Percentiles rank a stretch among this genome's conserved stretches.
phyloP scores from a whole-genome alignment of 2,888 invertebrate genomes.

The Oligia latruncula region DNA sequence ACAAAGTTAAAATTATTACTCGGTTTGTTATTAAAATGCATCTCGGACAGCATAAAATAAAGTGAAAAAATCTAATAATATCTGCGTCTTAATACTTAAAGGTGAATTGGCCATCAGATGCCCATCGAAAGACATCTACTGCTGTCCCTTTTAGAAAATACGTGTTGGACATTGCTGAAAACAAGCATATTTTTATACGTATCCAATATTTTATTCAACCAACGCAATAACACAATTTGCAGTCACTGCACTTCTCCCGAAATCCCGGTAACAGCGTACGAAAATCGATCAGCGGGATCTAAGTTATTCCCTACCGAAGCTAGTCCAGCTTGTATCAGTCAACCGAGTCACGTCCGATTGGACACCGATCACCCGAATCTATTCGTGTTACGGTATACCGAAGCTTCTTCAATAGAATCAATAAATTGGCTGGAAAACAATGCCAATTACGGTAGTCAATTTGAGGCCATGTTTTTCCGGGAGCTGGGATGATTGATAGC shows the following conservation, averaged over 20 bases:
- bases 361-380: conserved; percentile 61
- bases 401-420: conserved; percentile 49
- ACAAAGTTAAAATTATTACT: too few relatives aligned
- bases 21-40: too few relatives aligned
- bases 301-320: conserved; percentile 28
- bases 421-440: conserved; percentile 50
- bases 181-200: not conserved
- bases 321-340: conserved; percentile 35
- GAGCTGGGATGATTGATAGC: conserved; percentile 21
- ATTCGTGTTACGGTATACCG: conserved; percentile 54
- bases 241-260: conserved; percentile 39
- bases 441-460: conserved; percentile 42
- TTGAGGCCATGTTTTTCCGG: conserved; percentile 27
- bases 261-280: conserved; percentile 28
- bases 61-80: too few relatives aligned
- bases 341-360: conserved; percentile 55
- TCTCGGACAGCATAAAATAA: too few relatives aligned
- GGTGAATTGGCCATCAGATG: not conserved
- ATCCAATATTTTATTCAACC: not conserved
- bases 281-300: conserved; percentile 44
- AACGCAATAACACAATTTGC: conserved; percentile 27
- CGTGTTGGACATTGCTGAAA: not conserved
- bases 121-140: not conserved
- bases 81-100: too few relatives aligned
- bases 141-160: not conserved